Evolutionary conservation across 2,113 vertebrate species (phyloP).

Genomic region (Tupaia chinensis): DNA sequence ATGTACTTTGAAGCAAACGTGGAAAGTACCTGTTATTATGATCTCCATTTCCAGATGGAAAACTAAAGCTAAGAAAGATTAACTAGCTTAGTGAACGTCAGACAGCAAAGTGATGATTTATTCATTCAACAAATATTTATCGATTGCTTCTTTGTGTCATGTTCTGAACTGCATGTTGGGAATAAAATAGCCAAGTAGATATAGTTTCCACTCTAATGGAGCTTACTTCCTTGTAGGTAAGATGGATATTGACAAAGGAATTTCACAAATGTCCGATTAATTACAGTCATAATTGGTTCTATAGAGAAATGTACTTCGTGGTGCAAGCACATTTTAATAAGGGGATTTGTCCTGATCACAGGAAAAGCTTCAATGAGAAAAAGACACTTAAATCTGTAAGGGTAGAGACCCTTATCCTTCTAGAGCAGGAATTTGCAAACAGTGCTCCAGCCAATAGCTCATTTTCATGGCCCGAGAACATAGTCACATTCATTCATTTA

Average conservation of each 20-base stretch:
- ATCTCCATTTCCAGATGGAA: not conserved
- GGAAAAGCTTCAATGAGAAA: not conserved
- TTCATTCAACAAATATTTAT: conserved; percentile 9
- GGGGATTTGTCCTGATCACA: not conserved
- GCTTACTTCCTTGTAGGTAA: not conserved
- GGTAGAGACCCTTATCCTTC: not conserved
- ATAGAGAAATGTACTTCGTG: not conserved
- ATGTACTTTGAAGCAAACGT: not conserved
- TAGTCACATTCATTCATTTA: not conserved
- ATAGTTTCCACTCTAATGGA: not conserved
- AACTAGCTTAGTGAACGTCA: not conserved
- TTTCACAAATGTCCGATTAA: not conserved
- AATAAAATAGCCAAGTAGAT: not conserved
- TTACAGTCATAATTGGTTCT: not conserved
- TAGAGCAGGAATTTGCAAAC: not conserved
- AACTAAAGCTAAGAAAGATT: not conserved
- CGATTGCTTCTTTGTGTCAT: not conserved
- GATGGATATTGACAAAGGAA: not conserved
- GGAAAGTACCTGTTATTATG: not conserved
- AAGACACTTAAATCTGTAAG: not conserved
- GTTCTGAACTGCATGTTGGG: not conserved
- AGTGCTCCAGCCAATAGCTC: not conserved
- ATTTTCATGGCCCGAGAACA: not conserved
- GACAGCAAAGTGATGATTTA: not conserved
- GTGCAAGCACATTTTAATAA: not conserved